Evolutionary conservation across 2,113 vertebrate species (phyloP).

Genomic region (Tupaia tana): DNA sequence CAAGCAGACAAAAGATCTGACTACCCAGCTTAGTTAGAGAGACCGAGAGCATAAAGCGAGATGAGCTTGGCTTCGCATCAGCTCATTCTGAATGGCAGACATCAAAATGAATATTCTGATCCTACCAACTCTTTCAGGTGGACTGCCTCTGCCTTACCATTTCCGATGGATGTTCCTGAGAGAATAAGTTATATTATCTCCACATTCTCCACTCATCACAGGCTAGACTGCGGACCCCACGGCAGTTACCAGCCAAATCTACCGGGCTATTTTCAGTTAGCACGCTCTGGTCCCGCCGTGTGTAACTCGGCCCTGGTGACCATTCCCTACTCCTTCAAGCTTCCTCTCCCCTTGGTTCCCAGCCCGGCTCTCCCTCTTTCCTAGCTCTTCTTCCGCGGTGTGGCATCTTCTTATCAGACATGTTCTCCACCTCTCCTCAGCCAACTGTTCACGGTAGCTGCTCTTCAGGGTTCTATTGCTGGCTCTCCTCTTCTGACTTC

Average conservation of each 20-base stretch:
- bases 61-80: not conserved
- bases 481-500: not conserved
- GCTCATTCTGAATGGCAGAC: not conserved
- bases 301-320: not conserved
- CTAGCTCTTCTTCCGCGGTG: not conserved
- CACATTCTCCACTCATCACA: not conserved
- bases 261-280: not conserved
- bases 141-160: not conserved
- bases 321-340: not conserved
- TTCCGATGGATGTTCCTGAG: not conserved
- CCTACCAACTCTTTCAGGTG: not conserved
- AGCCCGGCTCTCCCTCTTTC: not conserved
- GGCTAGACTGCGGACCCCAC: not conserved
- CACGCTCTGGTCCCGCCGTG: not conserved
- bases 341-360: not conserved
- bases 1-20: not conserved
- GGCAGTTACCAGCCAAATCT: not conserved
- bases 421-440: conserved; percentile 20
- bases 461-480: conserved; percentile 17
- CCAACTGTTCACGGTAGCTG: not conserved
- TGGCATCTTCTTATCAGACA: not conserved
- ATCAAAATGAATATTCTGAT: conserved; percentile 3
- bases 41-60: not conserved
- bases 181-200: not conserved
- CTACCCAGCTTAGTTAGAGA: not conserved